Base-by-base conservation (phyloP, 2,797 vertebrate species). In the Tamandua tetradactyla region DNA sequence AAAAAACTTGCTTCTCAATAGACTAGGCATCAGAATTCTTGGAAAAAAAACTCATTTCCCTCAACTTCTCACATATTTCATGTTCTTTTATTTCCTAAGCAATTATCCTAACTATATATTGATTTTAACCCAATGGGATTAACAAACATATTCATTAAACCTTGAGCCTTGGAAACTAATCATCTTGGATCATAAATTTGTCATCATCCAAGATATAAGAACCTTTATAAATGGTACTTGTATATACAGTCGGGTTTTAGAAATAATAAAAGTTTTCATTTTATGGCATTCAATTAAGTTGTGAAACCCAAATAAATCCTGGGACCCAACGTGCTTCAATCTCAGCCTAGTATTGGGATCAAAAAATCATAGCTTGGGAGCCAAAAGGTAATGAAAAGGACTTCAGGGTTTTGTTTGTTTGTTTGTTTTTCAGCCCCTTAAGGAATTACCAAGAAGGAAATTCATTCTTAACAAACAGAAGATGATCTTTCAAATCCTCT, bases 371-470 rank as follows among this genome's bases (percentile, higher is more conserved):
- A 69, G 55, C 55, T 25, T 72, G 62, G 35, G 42, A 81, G 61
- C 44, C 61, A 87, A 69, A 78, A 87, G 44, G 10, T 37, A 69
- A 32, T n/a, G 30, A 68, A 66, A 81, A 40, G 61, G 80, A 68
- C 74, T 68, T 80, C n/a, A 6, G 84, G 40, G 22, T 32, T 85
- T 52, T 83, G 14, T 57, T 52, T n/a, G n/a, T n/a, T n/a, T n/a
- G n/a, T n/a, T 59, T 37, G 7, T 69, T 57, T 35, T 32, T 30
- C 59, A 55, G 22, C 8, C n/a, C 42, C 52, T 83, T 69, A 89
- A 71, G 35, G 84, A 84, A 72, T 83, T 6, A 22, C 93, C 75
- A 61, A 71, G 11, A 68, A 89, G 52, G 55, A 89, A 89, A 89
- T 42, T 69, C 15, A 84, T 69, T 84, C 40, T 84, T 89, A 78